Evolutionary conservation across 2,113 vertebrate species (phyloP).

Genomic region (Oreochromis tanganicae): DNA sequence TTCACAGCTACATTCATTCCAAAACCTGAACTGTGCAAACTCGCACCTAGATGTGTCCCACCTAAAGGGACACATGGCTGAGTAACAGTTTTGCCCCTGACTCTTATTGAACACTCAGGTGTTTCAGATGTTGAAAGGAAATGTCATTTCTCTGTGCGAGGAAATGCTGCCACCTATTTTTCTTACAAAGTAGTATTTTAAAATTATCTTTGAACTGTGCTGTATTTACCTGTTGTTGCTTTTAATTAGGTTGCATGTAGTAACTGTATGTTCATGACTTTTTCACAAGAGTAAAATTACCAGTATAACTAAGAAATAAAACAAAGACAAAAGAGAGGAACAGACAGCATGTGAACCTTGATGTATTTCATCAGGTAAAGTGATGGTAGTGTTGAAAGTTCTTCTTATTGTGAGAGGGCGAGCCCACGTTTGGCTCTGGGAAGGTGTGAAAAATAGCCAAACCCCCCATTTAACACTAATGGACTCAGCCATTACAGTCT

Average conservation of each 20-base stretch:
- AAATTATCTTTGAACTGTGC: fast-evolving
- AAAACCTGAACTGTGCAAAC: not conserved
- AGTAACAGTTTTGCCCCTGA: not conserved
- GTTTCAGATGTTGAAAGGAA: not conserved
- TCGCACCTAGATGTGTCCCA: not conserved
- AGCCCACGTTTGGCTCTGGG: not conserved
- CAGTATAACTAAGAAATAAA: not conserved
- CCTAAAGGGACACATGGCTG: fast-evolving
- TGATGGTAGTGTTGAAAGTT: not conserved
- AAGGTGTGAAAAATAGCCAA: constrained; percentile 38
- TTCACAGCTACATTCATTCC: not conserved
- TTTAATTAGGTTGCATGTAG: not conserved
- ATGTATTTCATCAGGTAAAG: constrained; percentile 7
- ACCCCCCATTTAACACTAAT: constrained; percentile 24
- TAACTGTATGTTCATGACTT: not conserved
- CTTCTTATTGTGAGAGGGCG: not conserved
- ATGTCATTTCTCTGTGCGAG: not conserved
- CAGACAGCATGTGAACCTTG: not conserved
- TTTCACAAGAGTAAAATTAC: not conserved
- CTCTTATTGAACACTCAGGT: not conserved
- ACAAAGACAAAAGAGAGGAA: not conserved
- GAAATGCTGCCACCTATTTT: not conserved
- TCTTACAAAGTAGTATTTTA: not conserved
- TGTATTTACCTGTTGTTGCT: not conserved
- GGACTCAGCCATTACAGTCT: constrained; percentile 42